Evolutionary conservation across 2,797 vertebrate genomes (phyloP).

Genomic region (Acestrorhynchus altus): DNA sequence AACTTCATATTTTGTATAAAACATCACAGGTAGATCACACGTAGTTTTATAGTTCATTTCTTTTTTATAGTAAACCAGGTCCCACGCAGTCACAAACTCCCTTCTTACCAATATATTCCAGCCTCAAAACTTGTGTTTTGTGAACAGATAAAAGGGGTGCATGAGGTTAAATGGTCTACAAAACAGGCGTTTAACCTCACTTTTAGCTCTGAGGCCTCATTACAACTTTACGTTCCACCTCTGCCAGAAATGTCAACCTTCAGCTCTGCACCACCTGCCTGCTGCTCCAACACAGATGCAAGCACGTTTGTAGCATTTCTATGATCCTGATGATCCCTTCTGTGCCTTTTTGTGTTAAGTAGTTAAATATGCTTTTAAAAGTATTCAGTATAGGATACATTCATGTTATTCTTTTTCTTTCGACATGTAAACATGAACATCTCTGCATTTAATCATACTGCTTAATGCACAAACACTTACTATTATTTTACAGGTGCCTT

Average conservation of each 20-base stretch:
- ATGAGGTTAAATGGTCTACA: not conserved
- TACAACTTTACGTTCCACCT: constrained; percentile 32
- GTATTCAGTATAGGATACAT: not conserved
- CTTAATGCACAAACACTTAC: too few relatives aligned
- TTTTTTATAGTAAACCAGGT: not conserved
- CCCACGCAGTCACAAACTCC: not conserved
- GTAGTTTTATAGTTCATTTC: not conserved
- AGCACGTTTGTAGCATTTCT: constrained; percentile 4
- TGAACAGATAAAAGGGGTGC: constrained; percentile 14
- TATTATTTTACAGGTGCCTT: too few relatives aligned
- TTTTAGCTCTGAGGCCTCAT: constrained; percentile 30
- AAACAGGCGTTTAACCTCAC: constrained; percentile 14
- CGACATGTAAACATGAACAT: too few relatives aligned
- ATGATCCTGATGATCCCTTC: not conserved
- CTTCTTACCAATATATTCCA: not conserved
- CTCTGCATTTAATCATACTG: too few relatives aligned
- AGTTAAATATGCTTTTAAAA: not conserved
- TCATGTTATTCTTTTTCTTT: not conserved
- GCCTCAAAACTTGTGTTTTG: constrained; percentile 9
- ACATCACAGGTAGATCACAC: too few relatives aligned
- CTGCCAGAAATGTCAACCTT: constrained; percentile 3
- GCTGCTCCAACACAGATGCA: not conserved
- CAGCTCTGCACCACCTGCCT: constrained; percentile 5
- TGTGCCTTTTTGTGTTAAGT: not conserved
- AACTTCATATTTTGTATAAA: not conserved